These are phyloP conservation scores for Spialia ferax DNA, from an alignment of 2,888 invertebrate genomes.

Conservation along the genomic window DNA sequence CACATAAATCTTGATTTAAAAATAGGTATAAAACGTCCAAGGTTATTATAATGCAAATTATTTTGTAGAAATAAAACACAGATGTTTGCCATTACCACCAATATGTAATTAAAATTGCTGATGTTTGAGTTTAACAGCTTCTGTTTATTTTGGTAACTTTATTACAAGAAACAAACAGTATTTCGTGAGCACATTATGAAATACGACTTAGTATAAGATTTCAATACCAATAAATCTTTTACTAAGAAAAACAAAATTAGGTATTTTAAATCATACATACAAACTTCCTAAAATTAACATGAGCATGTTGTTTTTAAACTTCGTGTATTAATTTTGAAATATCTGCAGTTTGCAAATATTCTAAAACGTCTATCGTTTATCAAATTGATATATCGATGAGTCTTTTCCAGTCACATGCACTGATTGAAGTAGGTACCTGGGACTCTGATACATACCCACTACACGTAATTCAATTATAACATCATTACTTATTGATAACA, in stretches of 20 bases:
- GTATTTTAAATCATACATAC: too few relatives aligned
- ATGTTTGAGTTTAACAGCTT: neutral
- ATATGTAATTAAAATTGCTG: neutral
- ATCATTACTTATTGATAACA: constrained; percentile 23
- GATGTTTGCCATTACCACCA: constrained; percentile 6
- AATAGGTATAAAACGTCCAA: constrained; percentile 9
- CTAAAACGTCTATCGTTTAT: too few relatives aligned
- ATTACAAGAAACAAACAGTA: neutral
- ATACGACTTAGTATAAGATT: neutral
- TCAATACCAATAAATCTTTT: neutral
- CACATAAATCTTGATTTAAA: constrained; percentile 23
- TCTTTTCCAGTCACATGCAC: constrained; percentile 15
- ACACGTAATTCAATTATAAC: constrained; percentile 24
- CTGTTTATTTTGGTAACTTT: constrained; percentile 20
- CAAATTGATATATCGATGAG: too few relatives aligned
- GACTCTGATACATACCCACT: neutral
- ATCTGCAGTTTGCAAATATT: too few relatives aligned
- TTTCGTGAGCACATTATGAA: neutral
- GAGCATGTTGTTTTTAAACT: too few relatives aligned
- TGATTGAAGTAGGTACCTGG: neutral
- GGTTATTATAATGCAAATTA: constrained; percentile 16
- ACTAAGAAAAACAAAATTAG: too few relatives aligned
- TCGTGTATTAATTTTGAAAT: too few relatives aligned
- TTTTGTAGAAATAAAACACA: constrained; percentile 12
- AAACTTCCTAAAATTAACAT: too few relatives aligned